Evolutionary conservation across 1,140 invertebrate genomes (phyloP).

Genomic region (Dendroctonus valens): DNA sequence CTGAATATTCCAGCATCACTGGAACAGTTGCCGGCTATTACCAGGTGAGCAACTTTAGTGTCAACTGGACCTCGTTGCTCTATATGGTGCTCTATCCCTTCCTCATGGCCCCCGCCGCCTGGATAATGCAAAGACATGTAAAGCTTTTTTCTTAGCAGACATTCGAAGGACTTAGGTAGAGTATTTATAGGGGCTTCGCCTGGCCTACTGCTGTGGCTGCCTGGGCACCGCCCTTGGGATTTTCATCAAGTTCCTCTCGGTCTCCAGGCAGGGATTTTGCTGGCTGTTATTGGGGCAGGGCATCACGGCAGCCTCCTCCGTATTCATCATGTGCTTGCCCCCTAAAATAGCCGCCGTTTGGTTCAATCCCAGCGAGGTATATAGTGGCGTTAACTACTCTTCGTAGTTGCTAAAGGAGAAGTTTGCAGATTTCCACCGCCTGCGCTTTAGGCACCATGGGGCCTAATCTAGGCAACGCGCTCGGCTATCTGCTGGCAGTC

Average conservation of each 20-base stretch:
- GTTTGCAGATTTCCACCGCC: constrained; percentile 61
- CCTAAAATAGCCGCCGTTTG: constrained; percentile 66
- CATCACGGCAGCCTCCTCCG: constrained; percentile 62
- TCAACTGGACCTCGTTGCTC: constrained; percentile 61
- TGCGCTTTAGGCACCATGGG: constrained; percentile 78
- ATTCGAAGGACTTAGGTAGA: too few species aligned
- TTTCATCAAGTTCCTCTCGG: not conserved
- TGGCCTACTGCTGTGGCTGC: not conserved
- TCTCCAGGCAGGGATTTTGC: not conserved
- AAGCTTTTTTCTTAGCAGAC: too few species aligned
- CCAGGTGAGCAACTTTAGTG: constrained; percentile 52
- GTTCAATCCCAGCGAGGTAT: constrained; percentile 62
- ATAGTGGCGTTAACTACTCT: not conserved
- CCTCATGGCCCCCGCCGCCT: constrained; percentile 39
- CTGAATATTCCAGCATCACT: constrained; percentile 58
- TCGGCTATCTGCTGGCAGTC: constrained; percentile 52
- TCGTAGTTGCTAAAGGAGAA: too few species aligned
- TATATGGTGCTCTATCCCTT: constrained; percentile 37
- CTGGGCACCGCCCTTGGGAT: not conserved
- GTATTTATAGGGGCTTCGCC: too few species aligned
- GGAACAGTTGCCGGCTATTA: constrained; percentile 58
- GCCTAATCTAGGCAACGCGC: constrained; percentile 62
- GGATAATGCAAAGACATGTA: constrained; percentile 40
- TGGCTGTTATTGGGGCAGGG: constrained; percentile 57
- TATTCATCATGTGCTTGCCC: constrained; percentile 72